These are phyloP conservation scores for Tetrapedia diversipes DNA, from an alignment of 2,888 invertebrate species.

Conservation along the genomic window DNA sequence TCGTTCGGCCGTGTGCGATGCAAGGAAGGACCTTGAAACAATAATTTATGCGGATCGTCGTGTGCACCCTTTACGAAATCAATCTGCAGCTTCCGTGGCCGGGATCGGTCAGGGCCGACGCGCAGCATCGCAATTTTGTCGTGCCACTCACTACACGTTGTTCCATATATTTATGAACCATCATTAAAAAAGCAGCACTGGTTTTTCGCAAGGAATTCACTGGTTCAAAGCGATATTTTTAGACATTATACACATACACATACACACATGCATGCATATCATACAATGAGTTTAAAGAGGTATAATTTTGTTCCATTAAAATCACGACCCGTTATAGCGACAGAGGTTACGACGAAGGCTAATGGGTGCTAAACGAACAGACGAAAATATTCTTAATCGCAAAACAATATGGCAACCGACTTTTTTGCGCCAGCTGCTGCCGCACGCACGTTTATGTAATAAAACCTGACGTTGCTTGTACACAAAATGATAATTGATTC, in stretches of 20 bases:
- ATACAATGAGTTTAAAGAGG: neutral
- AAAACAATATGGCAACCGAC: neutral
- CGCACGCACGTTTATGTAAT: neutral
- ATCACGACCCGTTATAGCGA: neutral
- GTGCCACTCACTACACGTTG: conserved; percentile 9
- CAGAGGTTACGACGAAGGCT: neutral
- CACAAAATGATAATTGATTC: conserved; percentile 20
- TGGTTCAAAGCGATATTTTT: neutral
- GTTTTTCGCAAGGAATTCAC: neutral
- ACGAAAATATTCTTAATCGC: conserved; percentile 8
- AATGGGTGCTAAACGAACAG: conserved; percentile 10
- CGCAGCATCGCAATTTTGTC: conserved; percentile 39
- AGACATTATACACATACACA: too few species aligned
- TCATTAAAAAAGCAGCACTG: neutral
- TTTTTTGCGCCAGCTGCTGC: neutral
- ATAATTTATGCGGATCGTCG: conserved; percentile 60
- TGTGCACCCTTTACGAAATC: conserved; percentile 61
- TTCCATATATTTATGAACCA: conserved; percentile 32
- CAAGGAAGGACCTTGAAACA: conserved; percentile 67
- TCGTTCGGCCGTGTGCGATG: conserved; percentile 20
- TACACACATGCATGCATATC: too few species aligned
- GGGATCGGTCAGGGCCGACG: conserved; percentile 52
- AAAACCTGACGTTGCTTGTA: neutral
- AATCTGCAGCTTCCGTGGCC: conserved; percentile 65
- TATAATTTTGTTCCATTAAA: conserved; percentile 16